Percentiles rank a stretch among this genome's conserved stretches.
Conservation (phyloP, 2,797 vertebrate species). For the Trachurus trachurus region DNA sequence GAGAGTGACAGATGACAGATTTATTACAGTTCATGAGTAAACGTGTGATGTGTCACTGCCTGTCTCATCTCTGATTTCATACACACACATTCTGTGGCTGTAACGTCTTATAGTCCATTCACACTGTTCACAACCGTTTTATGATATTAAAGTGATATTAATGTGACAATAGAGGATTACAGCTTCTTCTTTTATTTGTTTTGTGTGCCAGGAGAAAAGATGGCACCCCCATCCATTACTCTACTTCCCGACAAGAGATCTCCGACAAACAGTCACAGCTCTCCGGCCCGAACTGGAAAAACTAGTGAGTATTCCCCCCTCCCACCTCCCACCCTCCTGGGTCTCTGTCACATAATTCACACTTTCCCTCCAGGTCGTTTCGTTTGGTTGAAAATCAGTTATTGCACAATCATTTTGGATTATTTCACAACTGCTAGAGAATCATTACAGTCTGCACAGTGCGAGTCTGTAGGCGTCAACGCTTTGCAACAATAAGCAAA, state of each 20-base stretch:
- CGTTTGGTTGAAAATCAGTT: constrained; percentile 43
- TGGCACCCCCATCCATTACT: constrained; percentile 74
- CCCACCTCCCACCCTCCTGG: no score
- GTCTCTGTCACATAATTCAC: constrained; percentile 24
- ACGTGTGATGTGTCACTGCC: not conserved
- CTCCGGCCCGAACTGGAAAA: constrained; percentile 80
- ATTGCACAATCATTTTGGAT: constrained; percentile 4
- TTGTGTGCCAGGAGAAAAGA: constrained; percentile 74
- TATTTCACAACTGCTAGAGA: not conserved
- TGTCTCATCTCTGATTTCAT: not conserved
- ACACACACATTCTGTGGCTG: not conserved
- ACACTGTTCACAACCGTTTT: not conserved
- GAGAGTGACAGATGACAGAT: not conserved
- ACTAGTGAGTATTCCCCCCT: constrained; percentile 77
- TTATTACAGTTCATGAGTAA: not conserved
- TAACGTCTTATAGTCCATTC: not conserved
- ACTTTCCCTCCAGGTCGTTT: constrained; percentile 18
- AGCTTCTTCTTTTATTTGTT: constrained; percentile 15
- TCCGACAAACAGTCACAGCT: constrained; percentile 78
- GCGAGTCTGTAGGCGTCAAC: not conserved
- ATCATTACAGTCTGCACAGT: not conserved
- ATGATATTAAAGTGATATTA: not conserved
- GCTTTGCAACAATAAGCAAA: constrained; percentile 36
- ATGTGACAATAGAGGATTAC: not conserved
- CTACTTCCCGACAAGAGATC: constrained; percentile 80